phyloP scores from a whole-genome alignment of 2,797 vertebrate genomes.

The Hirundo rustica region DNA sequence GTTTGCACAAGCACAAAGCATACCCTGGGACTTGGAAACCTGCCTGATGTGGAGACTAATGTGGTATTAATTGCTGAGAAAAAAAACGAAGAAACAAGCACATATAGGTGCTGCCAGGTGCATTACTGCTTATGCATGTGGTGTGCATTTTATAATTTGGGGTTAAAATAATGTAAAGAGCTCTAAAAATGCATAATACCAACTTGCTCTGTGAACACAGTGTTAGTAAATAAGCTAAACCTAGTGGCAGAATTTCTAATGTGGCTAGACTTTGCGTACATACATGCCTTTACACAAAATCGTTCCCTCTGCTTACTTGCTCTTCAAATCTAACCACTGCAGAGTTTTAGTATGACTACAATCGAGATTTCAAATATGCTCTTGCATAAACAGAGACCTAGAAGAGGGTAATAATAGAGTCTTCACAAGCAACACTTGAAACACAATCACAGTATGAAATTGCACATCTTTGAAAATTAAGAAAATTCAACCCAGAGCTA shows the following conservation, averaged over 20 bases:
- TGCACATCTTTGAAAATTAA: background rate
- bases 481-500: background rate
- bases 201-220: background rate
- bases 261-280: fast-evolving
- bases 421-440: background rate
- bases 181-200: background rate
- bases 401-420: background rate
- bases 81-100: background rate
- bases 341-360: background rate
- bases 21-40: background rate
- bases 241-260: background rate
- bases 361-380: background rate
- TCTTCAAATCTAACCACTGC: background rate
- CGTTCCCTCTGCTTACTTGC: background rate
- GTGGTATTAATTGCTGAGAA: background rate
- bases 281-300: background rate
- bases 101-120: background rate
- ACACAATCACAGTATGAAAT: background rate
- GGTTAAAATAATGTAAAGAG: background rate
- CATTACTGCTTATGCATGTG: background rate
- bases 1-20: background rate
- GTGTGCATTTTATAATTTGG: background rate
- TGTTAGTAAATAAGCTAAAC: background rate
- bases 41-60: background rate
- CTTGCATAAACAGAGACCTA: background rate